Evolutionary conservation across 2,888 invertebrate genomes (phyloP).

Genomic region (Machimus rusticus): DNA sequence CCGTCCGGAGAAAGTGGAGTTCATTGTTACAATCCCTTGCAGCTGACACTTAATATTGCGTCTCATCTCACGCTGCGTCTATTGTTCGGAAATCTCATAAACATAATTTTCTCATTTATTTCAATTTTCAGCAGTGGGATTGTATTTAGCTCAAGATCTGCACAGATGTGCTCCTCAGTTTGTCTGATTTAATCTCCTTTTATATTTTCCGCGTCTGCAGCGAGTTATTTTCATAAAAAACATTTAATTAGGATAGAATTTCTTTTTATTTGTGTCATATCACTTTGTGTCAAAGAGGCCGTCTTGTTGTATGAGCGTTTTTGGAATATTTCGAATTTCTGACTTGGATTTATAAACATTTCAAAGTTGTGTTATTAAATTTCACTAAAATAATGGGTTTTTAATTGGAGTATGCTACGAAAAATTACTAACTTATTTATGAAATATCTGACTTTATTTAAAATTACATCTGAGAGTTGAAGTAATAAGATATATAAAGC

Average conservation of each 20-base stretch:
- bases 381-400: background rate
- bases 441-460: background rate
- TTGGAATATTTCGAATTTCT: background rate
- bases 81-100: background rate
- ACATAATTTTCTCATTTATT: background rate
- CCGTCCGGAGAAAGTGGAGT: background rate
- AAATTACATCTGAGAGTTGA: no score
- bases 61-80: background rate
- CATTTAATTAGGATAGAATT: background rate
- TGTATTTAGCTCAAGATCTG: background rate
- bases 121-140: background rate
- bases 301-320: background rate
- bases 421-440: background rate
- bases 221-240: background rate
- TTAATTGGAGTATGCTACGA: background rate
- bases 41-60: background rate
- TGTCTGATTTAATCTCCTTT: background rate
- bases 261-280: background rate
- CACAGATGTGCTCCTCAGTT: background rate
- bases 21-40: background rate
- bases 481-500: no score
- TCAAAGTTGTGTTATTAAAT: background rate
- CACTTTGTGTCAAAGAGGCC: background rate
- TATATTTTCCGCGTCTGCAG: background rate
- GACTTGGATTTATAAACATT: background rate